These are phyloP conservation scores for Ptychochromis oligacanthus DNA, from an alignment of 2,113 vertebrate species.

Conservation along the genomic window DNA sequence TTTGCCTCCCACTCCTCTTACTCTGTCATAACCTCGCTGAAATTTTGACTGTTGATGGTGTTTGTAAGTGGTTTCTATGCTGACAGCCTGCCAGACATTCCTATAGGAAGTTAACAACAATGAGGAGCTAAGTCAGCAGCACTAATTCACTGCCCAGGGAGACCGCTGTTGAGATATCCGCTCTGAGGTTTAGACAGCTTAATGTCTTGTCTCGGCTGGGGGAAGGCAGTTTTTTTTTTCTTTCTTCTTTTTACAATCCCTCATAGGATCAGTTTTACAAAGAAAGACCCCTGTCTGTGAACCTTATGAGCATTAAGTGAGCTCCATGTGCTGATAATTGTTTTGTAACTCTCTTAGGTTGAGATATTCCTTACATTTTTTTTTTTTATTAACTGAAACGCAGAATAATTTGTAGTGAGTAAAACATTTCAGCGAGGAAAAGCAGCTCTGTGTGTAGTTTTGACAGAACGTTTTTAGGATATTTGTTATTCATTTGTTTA, in stretches of 20 bases:
- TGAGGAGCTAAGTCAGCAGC: conserved; percentile 55
- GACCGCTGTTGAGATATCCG: conserved; percentile 63
- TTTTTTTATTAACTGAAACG: background rate
- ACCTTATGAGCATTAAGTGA: conserved; percentile 35
- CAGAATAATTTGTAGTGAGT: background rate
- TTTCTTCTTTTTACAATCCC: conserved; percentile 40
- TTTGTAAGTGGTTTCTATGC: conserved; percentile 46
- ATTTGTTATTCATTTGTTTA: background rate
- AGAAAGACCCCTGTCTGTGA: conserved; percentile 49
- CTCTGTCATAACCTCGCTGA: conserved; percentile 5
- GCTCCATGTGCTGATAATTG: conserved; percentile 30
- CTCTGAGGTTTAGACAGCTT: conserved; percentile 64
- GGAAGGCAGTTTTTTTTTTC: conserved; percentile 32
- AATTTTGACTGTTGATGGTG: conserved; percentile 20
- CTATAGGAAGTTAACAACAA: conserved; percentile 67
- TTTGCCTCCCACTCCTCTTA: background rate
- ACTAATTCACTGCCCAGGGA: conserved; percentile 61
- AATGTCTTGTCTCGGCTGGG: conserved; percentile 38
- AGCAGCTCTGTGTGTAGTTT: background rate
- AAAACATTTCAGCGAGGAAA: background rate
- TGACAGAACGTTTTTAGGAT: background rate
- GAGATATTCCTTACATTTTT: background rate
- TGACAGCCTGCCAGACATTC: conserved; percentile 43
- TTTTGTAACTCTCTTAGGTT: conserved; percentile 23
- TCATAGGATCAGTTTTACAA: conserved; percentile 50